phyloP scores from a whole-genome alignment of 1,140 invertebrate genomes.

The Tigriopus japonicus region DNA sequence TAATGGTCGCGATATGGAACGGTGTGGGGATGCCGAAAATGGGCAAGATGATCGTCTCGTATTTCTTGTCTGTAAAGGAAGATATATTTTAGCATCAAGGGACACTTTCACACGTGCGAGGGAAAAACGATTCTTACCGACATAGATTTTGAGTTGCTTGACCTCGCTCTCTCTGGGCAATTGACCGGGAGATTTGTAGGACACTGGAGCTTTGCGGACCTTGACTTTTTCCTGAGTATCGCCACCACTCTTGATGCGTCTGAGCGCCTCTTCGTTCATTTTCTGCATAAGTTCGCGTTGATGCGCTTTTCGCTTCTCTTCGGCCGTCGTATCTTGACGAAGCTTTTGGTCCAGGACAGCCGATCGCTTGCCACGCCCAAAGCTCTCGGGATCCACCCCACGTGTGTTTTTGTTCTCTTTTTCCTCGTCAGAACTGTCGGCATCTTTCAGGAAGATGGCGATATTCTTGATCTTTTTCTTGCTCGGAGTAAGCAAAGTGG shows the following conservation, averaged over 20 bases:
- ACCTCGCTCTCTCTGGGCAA: constrained; percentile 87
- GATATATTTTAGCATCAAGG: too few relatives aligned
- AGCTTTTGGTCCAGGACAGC: constrained; percentile 89
- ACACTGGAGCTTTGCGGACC: constrained; percentile 78
- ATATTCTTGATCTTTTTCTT: constrained; percentile 94
- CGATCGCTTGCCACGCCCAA: constrained; percentile 66
- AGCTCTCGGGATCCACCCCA: constrained; percentile 42
- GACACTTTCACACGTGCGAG: too few relatives aligned
- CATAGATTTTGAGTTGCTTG: constrained; percentile 80
- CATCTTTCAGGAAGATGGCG: constrained; percentile 78
- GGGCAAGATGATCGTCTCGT: constrained; percentile 91
- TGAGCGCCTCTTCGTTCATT: constrained; percentile 78
- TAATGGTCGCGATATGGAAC: constrained; percentile 96
- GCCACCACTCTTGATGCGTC: constrained; percentile 42
- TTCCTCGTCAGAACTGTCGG: constrained; percentile 49
- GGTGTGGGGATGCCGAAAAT: constrained; percentile 88
- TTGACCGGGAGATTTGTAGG: constrained; percentile 77
- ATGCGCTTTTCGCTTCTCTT: constrained; percentile 91
- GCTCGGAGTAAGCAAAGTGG: constrained; percentile 66
- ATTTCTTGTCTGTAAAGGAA: constrained; percentile 58
- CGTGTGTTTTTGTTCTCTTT: constrained; percentile 52
- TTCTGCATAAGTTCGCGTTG: constrained; percentile 80
- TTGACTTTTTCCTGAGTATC: constrained; percentile 70
- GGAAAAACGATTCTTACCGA: constrained; percentile 39
- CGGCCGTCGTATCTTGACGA: constrained; percentile 76